Conservation (phyloP, 2,113 vertebrate species). For the Anas platyrhynchos region DNA sequence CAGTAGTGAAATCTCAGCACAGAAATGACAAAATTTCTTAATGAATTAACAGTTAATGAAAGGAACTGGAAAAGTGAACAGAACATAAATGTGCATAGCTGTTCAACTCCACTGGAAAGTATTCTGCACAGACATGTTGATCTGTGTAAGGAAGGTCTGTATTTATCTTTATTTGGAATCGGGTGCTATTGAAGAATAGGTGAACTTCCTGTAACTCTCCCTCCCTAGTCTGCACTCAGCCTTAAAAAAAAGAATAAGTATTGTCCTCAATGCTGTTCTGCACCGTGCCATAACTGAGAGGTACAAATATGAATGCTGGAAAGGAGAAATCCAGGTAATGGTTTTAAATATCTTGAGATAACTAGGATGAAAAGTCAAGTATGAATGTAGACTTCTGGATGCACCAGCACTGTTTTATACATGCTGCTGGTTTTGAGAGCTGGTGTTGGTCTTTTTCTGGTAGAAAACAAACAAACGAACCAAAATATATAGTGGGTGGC, state of each 20-base stretch:
- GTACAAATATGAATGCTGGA: background rate
- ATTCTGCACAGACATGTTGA: rapidly evolving
- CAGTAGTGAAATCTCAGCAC: background rate
- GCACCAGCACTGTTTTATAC: background rate
- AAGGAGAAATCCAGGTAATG: background rate
- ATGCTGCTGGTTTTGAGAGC: background rate
- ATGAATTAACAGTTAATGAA: background rate
- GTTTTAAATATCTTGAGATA: background rate
- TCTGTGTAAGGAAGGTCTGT: background rate
- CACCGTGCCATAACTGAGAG: too few species aligned
- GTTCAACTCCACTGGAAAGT: background rate
- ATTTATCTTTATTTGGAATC: background rate
- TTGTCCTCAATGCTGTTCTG: background rate
- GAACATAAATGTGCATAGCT: rapidly evolving
- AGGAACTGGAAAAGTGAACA: background rate
- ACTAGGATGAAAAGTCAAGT: rapidly evolving
- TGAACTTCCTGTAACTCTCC: background rate
- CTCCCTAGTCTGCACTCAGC: background rate
- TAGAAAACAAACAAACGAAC: too few species aligned
- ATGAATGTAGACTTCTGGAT: background rate
- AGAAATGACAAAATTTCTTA: background rate
- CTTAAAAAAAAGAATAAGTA: background rate
- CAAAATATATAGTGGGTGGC: rapidly evolving
- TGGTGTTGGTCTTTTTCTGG: background rate
- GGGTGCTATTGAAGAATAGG: background rate